Base-by-base conservation (phyloP, 2,888 invertebrate species). In the Spodoptera littoralis region DNA sequence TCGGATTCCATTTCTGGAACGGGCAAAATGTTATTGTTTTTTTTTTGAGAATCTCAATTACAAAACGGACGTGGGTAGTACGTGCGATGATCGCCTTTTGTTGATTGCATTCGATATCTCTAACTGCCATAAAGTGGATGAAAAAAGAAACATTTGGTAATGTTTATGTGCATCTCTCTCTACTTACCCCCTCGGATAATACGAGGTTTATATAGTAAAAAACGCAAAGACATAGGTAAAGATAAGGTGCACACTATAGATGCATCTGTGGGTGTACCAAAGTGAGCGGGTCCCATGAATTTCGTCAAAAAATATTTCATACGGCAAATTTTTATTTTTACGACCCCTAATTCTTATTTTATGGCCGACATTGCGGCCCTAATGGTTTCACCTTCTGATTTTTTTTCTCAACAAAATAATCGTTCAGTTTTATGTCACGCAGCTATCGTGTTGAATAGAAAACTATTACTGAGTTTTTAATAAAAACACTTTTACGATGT, bases 331-430 rank as follows among this genome's bases (percentile, higher is more conserved):
- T 60, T 69, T 76, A 65, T 70, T 65, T 78, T 78, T 80, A 78
- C 60, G 73, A 54, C n/a, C 70, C 51, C 62, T 74, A 62, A 67
- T 70, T 72, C 69, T 61, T 60, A 53, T 77, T 84, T 83, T 81
- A 83, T 71, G 73, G 48, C 57, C 65, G 53, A 70, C 64, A 77
- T 77, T 65, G 65, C 60, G 61, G 60, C 52, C 58, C 65, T 83
- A 82, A 83, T 84, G 80, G 83, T 41, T 79, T 75, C 51, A 62
- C 79, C 67, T 79, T 71, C 55, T 55, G 60, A 69, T 68, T 66
- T 75, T 80, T 65, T 66, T 75, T 80, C 73, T 65, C 13, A 44
- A 65, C 52, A 55, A 71, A 74, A 77, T 77, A 65, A 64, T 74
- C 68, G 66, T 74, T 69, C 52, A 27, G 41, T 78, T 78, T 78